Evolutionary conservation across 2,888 invertebrate species (phyloP).

Genomic region (Drosophila bunnanda): DNA sequence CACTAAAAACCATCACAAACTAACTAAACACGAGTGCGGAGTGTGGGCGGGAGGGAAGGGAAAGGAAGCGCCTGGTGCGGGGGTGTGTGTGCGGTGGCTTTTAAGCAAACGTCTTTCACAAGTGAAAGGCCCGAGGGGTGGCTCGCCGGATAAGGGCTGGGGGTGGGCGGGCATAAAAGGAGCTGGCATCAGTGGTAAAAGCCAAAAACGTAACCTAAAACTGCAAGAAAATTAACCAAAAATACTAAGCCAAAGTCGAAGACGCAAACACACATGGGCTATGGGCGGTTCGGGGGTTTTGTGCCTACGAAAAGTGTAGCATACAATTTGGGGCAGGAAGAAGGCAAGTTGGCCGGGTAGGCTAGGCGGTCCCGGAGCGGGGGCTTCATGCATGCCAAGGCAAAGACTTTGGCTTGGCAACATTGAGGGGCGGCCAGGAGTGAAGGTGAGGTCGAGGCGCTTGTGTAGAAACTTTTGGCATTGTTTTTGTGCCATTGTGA

Average conservation of each 20-base stretch:
- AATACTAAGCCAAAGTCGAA: constrained; percentile 82
- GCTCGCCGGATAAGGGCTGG: constrained; percentile 26
- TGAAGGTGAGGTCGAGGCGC: constrained; percentile 66
- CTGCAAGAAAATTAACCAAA: constrained; percentile 82
- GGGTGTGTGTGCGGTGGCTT: constrained; percentile 69
- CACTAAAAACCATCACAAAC: constrained; percentile 79
- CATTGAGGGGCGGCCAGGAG: constrained; percentile 62
- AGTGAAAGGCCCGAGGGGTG: constrained; percentile 73
- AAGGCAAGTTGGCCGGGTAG: constrained; percentile 21
- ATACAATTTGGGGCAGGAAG: constrained; percentile 54
- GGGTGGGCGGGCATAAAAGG: constrained; percentile 25
- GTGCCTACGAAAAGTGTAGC: constrained; percentile 73
- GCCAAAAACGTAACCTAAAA: constrained; percentile 82
- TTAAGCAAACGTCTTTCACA: constrained; percentile 80
- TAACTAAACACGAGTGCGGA: constrained; percentile 67
- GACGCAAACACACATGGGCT: constrained; percentile 42
- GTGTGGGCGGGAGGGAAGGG: constrained; percentile 2
- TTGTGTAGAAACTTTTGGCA: constrained; percentile 74
- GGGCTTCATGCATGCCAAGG: constrained; percentile 56
- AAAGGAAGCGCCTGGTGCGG: constrained; percentile 5
- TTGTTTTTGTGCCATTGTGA: constrained; percentile 68
- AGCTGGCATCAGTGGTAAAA: constrained; percentile 68
- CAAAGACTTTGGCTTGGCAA: constrained; percentile 79
- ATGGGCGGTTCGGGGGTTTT: constrained; percentile 34
- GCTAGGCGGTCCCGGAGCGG: too few species aligned